These are phyloP conservation scores for Oncorhynchus keta DNA, from an alignment of 2,113 vertebrate genomes.

Conservation along the genomic window DNA sequence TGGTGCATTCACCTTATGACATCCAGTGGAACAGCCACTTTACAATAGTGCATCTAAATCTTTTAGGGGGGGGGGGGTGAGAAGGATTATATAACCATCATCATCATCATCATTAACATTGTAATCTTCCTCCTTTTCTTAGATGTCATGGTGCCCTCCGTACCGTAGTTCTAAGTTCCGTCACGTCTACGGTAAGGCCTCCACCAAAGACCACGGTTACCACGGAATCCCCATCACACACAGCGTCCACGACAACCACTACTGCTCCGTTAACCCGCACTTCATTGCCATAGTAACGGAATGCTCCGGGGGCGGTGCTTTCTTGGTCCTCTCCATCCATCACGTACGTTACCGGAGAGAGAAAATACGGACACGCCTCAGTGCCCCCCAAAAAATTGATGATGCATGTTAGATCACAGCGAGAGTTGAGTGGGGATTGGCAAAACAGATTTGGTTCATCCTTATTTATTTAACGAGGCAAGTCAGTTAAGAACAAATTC, in stretches of 20 bases:
- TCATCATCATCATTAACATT: background rate
- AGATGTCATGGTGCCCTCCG: conserved; percentile 91
- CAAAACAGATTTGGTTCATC: too few species aligned
- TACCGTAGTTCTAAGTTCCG: conserved; percentile 88
- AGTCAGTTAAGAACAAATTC: too few species aligned
- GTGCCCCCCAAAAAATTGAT: too few species aligned
- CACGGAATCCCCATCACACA: conserved; percentile 84
- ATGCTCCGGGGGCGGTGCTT: conserved; percentile 86
- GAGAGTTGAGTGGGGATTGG: background rate
- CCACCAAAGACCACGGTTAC: conserved; percentile 83
- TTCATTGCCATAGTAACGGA: conserved; percentile 94
- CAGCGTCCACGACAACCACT: conserved; percentile 91
- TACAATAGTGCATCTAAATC: too few species aligned
- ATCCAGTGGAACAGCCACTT: too few species aligned
- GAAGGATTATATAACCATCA: too few species aligned
- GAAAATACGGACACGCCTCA: too few species aligned
- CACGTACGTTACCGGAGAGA: conserved; percentile 72
- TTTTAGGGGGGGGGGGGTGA: too few species aligned
- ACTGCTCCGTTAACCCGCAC: conserved; percentile 88
- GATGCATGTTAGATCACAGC: background rate
- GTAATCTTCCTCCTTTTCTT: background rate
- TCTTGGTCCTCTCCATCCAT: conserved; percentile 85
- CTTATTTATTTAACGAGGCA: too few species aligned
- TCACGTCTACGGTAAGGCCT: conserved; percentile 83
- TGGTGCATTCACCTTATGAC: too few species aligned